Conservation (phyloP, 1,140 invertebrate genomes). For the Dinoponera quadriceps region DNA sequence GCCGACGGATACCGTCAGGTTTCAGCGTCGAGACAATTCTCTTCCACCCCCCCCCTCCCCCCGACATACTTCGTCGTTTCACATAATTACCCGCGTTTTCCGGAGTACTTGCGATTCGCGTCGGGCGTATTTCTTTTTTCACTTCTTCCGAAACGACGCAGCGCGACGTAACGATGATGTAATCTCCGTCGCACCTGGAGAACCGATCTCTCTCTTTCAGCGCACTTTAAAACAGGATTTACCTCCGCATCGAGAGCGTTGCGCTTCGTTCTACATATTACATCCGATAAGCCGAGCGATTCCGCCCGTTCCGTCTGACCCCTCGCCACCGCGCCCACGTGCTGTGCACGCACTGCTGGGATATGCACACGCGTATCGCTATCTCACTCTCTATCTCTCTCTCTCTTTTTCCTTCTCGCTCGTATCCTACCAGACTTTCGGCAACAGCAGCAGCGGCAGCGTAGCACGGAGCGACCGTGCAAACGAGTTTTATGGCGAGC, state of each 20-base stretch:
- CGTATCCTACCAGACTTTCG: constrained; percentile 64
- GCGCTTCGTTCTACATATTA: constrained; percentile 58
- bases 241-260: constrained; percentile 58
- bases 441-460: constrained; percentile 48
- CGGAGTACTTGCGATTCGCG: too few species aligned
- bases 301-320: constrained; percentile 62
- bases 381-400: constrained; percentile 1
- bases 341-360: not conserved
- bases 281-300: constrained; percentile 58
- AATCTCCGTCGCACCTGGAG: too few species aligned
- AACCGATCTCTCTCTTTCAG: constrained; percentile 30
- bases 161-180: too few species aligned
- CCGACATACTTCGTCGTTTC: too few species aligned
- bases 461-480: constrained; percentile 65
- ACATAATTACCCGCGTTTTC: too few species aligned
- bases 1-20: too few species aligned
- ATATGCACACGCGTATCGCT: constrained; percentile 44
- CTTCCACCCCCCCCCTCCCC: too few species aligned
- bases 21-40: too few species aligned
- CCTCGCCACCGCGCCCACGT: constrained; percentile 57
- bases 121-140: too few species aligned
- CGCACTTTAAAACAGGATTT: constrained; percentile 58
- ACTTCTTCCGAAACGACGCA: too few species aligned
- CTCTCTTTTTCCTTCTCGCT: too few species aligned
- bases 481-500: constrained; percentile 74